Conservation (phyloP, 2,888 invertebrate genomes). For the Ariolimax columbianus region DNA sequence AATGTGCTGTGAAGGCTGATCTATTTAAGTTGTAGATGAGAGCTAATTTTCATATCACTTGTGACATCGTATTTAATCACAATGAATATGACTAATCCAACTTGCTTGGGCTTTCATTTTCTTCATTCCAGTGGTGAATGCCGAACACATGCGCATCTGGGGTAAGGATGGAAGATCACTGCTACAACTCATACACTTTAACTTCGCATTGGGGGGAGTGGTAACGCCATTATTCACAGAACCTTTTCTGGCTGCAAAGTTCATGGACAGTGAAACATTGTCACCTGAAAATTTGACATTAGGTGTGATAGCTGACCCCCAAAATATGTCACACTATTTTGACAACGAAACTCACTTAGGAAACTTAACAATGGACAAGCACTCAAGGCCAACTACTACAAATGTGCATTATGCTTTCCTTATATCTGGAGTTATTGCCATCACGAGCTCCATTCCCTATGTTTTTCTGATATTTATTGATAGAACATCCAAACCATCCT, state of each 20-base stretch:
- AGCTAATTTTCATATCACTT: background rate
- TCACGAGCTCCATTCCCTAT: constrained; percentile 52
- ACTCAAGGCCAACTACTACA: constrained; percentile 9
- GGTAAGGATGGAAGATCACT: constrained; percentile 76
- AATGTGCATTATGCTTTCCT: constrained; percentile 56
- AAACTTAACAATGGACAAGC: background rate
- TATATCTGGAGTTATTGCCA: constrained; percentile 57
- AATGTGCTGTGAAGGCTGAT: too few relatives aligned
- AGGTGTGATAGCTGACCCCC: too few relatives aligned
- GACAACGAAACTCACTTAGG: background rate
- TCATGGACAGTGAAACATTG: background rate
- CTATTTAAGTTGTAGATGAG: too few relatives aligned
- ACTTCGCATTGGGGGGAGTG: constrained; percentile 79
- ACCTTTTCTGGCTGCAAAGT: constrained; percentile 74
- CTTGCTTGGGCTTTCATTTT: background rate
- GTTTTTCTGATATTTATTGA: constrained; percentile 52
- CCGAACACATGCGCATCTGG: constrained; percentile 76
- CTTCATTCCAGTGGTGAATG: constrained; percentile 72
- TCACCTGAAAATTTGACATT: background rate
- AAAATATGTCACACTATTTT: background rate
- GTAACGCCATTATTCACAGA: constrained; percentile 79
- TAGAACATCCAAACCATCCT: constrained; percentile 41
- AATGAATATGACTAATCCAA: background rate
- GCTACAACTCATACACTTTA: constrained; percentile 79
- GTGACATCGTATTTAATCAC: background rate